phyloP scores from a whole-genome alignment of 2,797 vertebrate genomes.

The Sebastolobus alascanus region DNA sequence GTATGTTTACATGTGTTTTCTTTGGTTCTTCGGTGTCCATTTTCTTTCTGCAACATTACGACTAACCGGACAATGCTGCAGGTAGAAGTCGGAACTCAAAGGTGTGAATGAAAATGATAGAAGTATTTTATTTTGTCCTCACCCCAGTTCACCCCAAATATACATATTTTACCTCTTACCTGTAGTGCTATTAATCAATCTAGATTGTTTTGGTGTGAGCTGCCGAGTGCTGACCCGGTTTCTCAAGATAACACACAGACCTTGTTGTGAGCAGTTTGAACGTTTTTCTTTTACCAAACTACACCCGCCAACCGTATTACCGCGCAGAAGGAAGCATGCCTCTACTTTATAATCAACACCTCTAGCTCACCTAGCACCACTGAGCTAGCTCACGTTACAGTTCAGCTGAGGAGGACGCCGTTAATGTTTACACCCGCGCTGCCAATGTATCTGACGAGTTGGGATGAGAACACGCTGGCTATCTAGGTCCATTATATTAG shows the following conservation, averaged over 20 bases:
- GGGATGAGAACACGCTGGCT: too few species aligned
- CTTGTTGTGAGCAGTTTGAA: too few species aligned
- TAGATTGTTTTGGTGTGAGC: not conserved
- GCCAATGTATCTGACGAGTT: too few species aligned
- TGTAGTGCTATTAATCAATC: not conserved
- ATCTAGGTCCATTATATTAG: too few species aligned
- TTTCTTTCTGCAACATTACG: not conserved
- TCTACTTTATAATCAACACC: too few species aligned
- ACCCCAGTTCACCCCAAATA: not conserved
- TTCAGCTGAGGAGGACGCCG: too few species aligned
- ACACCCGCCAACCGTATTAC: too few species aligned
- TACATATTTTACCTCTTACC: not conserved
- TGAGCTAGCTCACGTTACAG: too few species aligned
- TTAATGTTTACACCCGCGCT: too few species aligned
- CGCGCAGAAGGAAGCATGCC: not conserved
- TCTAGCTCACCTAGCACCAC: too few species aligned
- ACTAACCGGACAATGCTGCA: not conserved
- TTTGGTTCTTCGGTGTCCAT: not conserved
- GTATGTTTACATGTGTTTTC: conserved; percentile 38
- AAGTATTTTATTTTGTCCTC: not conserved
- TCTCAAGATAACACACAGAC: too few species aligned
- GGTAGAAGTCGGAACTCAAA: not conserved
- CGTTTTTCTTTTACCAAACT: too few species aligned
- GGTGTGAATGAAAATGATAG: not conserved
- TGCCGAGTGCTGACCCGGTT: not conserved